phyloP scores from a whole-genome alignment of 2,797 vertebrate species.

The Luscinia megarhynchos region DNA sequence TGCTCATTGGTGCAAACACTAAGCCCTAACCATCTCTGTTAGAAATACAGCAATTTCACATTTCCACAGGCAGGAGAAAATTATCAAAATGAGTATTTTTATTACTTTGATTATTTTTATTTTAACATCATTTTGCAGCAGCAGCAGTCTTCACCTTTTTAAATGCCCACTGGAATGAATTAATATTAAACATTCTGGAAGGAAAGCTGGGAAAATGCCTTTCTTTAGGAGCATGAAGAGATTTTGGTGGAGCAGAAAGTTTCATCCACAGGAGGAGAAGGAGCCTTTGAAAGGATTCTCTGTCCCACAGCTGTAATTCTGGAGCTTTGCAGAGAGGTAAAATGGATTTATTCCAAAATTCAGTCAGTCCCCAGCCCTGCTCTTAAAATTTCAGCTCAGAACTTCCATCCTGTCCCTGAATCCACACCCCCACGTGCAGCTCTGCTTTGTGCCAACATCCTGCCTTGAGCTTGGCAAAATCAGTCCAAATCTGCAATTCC shows the following conservation, averaged over 20 bases:
- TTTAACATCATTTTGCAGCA: not conserved
- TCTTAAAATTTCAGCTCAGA: not conserved
- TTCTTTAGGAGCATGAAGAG: not conserved
- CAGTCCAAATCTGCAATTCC: not conserved
- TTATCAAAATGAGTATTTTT: not conserved
- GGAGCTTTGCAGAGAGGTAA: slow-evolving; percentile 49
- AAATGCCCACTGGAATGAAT: not conserved
- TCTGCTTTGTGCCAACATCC: not conserved
- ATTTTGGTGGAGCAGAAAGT: not conserved
- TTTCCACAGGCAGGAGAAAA: not conserved
- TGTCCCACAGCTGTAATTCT: not conserved
- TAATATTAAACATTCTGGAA: not conserved
- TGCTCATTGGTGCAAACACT: slow-evolving; percentile 4
- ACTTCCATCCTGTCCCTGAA: not conserved
- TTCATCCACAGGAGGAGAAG: not conserved
- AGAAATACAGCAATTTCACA: not conserved
- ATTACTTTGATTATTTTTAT: not conserved
- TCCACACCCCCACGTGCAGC: not conserved
- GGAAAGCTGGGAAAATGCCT: not conserved
- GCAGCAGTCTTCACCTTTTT: not conserved
- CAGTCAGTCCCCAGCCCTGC: not conserved
- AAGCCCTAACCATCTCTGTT: not conserved
- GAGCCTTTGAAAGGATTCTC: not conserved
- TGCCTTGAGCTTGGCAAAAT: not conserved
- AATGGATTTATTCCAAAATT: not conserved